Percentiles rank a stretch among this genome's conserved stretches.
Evolutionary conservation across 2,113 vertebrate species (phyloP).

Genomic region (Halcyon senegalensis): DNA sequence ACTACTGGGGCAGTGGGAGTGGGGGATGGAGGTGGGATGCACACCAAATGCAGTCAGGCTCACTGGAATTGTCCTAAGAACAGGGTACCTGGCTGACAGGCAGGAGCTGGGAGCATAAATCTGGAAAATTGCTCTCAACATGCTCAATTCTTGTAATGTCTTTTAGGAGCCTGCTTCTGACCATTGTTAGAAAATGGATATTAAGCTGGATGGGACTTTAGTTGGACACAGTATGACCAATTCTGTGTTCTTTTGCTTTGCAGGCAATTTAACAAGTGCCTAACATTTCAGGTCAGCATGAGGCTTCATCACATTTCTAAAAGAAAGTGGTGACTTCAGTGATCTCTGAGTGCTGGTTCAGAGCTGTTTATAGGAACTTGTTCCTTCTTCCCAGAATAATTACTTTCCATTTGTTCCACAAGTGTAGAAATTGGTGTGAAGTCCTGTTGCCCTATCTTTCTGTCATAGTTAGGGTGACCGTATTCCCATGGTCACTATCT

Average conservation of each 20-base stretch:
- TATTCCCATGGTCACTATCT: not conserved
- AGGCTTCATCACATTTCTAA: not conserved
- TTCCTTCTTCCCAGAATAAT: not conserved
- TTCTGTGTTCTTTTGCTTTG: not conserved
- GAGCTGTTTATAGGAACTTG: not conserved
- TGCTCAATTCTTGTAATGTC: not conserved
- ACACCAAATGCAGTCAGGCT: not conserved
- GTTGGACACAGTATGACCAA: not conserved
- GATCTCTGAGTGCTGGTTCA: not conserved
- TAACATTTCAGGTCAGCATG: not conserved
- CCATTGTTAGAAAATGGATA: not conserved
- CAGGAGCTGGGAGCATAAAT: not conserved
- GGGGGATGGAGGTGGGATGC: not conserved
- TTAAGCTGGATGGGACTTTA: not conserved
- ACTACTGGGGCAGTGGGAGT: fast-evolving
- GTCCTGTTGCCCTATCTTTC: not conserved
- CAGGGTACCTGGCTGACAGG: not conserved
- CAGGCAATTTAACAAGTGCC: not conserved
- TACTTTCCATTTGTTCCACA: not conserved
- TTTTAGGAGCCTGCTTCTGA: not conserved
- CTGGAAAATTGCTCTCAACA: not conserved
- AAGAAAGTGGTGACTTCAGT: not conserved
- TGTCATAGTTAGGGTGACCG: not conserved
- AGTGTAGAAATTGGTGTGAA: not conserved
- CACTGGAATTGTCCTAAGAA: not conserved